Conservation (phyloP, 1,140 invertebrate genomes). For the Cephus cinctus region DNA sequence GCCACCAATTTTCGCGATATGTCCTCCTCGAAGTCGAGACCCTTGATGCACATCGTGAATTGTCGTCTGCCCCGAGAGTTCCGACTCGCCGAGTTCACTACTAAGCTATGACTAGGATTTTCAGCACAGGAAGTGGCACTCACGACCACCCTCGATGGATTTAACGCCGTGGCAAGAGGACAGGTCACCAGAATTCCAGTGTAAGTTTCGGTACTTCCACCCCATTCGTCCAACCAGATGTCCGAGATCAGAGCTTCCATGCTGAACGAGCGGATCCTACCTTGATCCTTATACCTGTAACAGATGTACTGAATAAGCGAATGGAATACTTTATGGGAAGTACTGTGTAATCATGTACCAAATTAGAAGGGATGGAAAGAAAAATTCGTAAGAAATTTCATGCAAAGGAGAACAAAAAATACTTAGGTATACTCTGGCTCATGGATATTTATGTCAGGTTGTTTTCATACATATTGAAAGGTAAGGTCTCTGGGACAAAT, state of each 20-base stretch:
- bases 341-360: too few relatives aligned
- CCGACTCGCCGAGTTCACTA: conserved; percentile 17
- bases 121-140: conserved; percentile 34
- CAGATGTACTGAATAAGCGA: neutral
- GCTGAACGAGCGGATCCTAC: conserved; percentile 29
- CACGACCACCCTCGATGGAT: conserved; percentile 34
- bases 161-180: conserved; percentile 32
- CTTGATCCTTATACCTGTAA: conserved; percentile 37
- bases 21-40: conserved; percentile 65
- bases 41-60: conserved; percentile 73
- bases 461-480: too few relatives aligned
- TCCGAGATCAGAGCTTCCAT: conserved; percentile 46
- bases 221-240: conserved; percentile 50
- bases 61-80: conserved; percentile 8
- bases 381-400: too few relatives aligned
- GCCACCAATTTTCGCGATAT: conserved; percentile 63
- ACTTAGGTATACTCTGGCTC: too few relatives aligned
- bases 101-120: conserved; percentile 51
- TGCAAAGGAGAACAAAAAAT: too few relatives aligned
- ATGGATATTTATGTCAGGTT: too few relatives aligned
- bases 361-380: too few relatives aligned
- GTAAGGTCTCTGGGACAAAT: too few relatives aligned
- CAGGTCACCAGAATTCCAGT: conserved; percentile 46
- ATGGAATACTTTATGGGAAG: too few relatives aligned
- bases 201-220: conserved; percentile 34